Evolutionary conservation across 2,113 vertebrate genomes (phyloP), one percentile per base, ranked within the genome.

Genomic region (Zapus hudsonius): DNA sequence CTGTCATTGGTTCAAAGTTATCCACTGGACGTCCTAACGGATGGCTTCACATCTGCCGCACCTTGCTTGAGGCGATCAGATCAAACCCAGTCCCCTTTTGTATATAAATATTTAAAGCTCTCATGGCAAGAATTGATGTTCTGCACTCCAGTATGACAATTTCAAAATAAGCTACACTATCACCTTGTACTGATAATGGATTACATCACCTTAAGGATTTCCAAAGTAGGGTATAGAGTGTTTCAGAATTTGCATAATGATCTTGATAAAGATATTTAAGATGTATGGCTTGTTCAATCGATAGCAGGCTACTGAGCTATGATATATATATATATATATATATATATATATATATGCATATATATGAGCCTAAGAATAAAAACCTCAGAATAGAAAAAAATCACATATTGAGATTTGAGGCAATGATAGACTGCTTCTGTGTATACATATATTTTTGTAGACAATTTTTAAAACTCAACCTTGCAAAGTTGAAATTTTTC

Each of bases 371-470:
- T 95, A 92, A 92, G 84, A 95, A 96, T 93, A 91, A 94, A 96
- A 96, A 96, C 55, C 88, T 93, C 73, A 93, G 87, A 92, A 95
- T 84, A 59, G 92, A 94, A 95, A 90, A 82, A 95, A 94, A 92
- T 94, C 91, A 96, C 93, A 96, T 95, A 95, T 90, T 92, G 93
- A 94, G 93, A 87, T 94, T 87, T 93, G 72, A 94, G 92, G 87
- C 57, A 94, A 97, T 89, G 84, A 96, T 80, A 95, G 88, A 96
- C 87, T 94, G 63, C 86, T 94, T 95, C 88, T 96, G 78, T 91
- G 93, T 95, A 95, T 94, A 89, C 72, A 92, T 90, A 85, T 75
- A 88, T 90, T 89, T 95, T 92, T 93, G 73, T 82, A 95, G 79
- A 70, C 59, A 89, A 94, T 94, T 93, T 96, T 96, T 93, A 94